Conservation (phyloP, 2,888 invertebrate genomes). For the Eustalomyia histrio region DNA sequence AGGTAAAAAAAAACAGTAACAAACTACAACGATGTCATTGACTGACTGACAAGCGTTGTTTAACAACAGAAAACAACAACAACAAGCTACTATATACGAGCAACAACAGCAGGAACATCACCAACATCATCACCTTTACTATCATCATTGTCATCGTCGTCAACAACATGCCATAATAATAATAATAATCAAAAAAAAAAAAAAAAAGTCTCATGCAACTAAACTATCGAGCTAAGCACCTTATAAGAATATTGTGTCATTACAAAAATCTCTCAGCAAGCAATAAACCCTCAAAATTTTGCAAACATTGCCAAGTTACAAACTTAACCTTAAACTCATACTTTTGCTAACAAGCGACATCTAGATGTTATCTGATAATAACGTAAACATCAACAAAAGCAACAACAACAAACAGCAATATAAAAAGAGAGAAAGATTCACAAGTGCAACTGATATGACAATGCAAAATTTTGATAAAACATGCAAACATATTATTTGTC, state of each 20-base stretch:
- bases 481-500: conserved; percentile 50
- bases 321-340: conserved; percentile 56
- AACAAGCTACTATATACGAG: conserved; percentile 23
- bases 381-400: conserved; percentile 25
- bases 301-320: conserved; percentile 31
- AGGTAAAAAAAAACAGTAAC: background rate
- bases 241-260: background rate
- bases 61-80: background rate
- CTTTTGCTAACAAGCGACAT: conserved; percentile 55
- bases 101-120: conserved; percentile 23
- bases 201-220: background rate
- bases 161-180: background rate
- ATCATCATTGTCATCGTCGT: conserved; percentile 40
- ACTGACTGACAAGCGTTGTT: conserved; percentile 51
- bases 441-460: conserved; percentile 65
- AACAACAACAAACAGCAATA: conserved; percentile 10
- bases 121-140: conserved; percentile 37
- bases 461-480: conserved; percentile 62
- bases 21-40: conserved; percentile 46
- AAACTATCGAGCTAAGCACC: background rate
- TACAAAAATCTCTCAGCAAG: background rate
- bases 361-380: conserved; percentile 57
- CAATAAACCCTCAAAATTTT: conserved; percentile 36
- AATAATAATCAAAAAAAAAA: background rate
- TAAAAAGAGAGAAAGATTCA: conserved; percentile 33